Percentiles rank a stretch among this genome's conserved stretches.
Evolutionary conservation across 53 echinoderm and acorn worm species (phyloP).

Genomic region (Echinarachnius parma): DNA sequence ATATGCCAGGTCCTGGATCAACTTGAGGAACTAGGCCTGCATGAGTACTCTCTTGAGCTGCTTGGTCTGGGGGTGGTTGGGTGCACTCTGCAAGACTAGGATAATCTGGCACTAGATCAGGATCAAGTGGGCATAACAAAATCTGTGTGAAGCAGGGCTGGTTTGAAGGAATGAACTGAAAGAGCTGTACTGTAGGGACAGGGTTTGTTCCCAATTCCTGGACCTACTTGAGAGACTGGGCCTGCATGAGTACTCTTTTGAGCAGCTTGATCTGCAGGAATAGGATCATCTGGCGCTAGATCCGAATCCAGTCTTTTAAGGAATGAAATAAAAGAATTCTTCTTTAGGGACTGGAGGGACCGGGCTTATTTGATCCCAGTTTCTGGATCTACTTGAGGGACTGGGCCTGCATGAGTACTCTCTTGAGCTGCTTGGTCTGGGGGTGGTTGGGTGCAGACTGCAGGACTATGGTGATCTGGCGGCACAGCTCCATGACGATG

Average conservation of each 20-base stretch:
- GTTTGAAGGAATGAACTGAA: too few relatives aligned
- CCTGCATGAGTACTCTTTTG: slow-evolving; percentile 60
- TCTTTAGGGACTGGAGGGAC: too few relatives aligned
- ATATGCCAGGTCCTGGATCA: too few relatives aligned
- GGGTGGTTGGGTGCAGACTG: slow-evolving; percentile 47
- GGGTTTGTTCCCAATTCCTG: too few relatives aligned
- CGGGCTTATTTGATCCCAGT: not conserved
- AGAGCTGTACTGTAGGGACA: too few relatives aligned
- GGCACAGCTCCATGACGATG: slow-evolving; percentile 65
- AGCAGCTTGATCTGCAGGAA: slow-evolving; percentile 59
- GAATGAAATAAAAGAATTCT: too few relatives aligned
- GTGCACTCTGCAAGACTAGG: slow-evolving; percentile 48
- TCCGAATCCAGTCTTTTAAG: too few relatives aligned
- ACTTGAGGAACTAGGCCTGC: slow-evolving; percentile 57
- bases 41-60: slow-evolving; percentile 59
- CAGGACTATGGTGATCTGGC: slow-evolving; percentile 53
- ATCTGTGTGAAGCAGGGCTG: too few relatives aligned
- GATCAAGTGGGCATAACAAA: too few relatives aligned
- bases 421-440: slow-evolving; percentile 54
- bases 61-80: slow-evolving; percentile 50
- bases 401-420: slow-evolving; percentile 61
- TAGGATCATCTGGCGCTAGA: too few relatives aligned
- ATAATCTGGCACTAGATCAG: slow-evolving; percentile 56
- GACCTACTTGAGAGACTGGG: slow-evolving; percentile 53
- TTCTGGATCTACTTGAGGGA: slow-evolving; percentile 55